Base-by-base conservation (phyloP, 1,140 invertebrate genomes). In the Halesus radiatus region DNA sequence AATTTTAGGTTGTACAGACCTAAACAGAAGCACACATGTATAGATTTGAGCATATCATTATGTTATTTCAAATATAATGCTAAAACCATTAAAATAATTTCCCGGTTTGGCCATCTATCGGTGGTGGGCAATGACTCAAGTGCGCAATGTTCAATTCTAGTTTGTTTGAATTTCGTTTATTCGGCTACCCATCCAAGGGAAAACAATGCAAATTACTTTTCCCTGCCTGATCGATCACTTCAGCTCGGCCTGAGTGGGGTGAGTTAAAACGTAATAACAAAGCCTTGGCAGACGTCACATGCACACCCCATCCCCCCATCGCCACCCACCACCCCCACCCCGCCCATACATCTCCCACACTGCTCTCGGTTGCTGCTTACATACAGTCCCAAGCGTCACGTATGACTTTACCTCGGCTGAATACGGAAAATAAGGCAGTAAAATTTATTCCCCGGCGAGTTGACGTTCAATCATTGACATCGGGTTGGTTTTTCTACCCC, bases 401-500 rank as follows among this genome's bases (percentile, higher is more conserved):
- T 83, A 79, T 79, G 79, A 79, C 82, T 78, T 62, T 83, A 83
- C 82, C 82, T 81, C 60, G 60, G 20, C 80, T 77, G 82, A 83
- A 83, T 83, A 83, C 79, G 74, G 76, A 84, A 84, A 84, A 84
- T 84, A 84, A 84, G 84, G 80, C 84, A 82, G 84, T 84, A 82
- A 87, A 88, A 89, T 88, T 86, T 88, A 89, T 89, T 89, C 88
- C 88, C 88, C 84, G 84, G 80, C 86, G 87, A 87, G 87, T 88
- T 87, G 87, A 86, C 86, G 85, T 86, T 88, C 88, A 88, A 89
- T 89, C 88, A 89, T 88, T 87, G 88, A 86, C 85, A 88, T 88
- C 87, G 87, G 85, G 86, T 85, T 87, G 85, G 85, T 88, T 88
- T 87, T 85, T 84, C 85, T 85, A 80, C 60, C 78, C 70, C 70